Base-by-base conservation (phyloP, 2,888 invertebrate genomes). In the Sminthurinus aureus region DNA sequence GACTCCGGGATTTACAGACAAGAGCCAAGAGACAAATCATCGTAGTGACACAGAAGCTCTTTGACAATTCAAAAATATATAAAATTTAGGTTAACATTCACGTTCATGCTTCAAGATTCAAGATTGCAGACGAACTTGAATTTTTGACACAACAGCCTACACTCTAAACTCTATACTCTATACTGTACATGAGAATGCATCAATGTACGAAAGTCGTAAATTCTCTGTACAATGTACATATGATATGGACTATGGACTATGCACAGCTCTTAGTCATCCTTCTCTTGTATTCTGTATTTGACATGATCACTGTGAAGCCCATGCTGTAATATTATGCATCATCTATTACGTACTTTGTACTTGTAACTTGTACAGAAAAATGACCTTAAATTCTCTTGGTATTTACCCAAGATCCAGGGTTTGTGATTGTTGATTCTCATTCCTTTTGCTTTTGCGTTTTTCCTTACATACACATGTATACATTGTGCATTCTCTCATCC, bases 361-460 rank as follows among this genome's bases (percentile, higher is more conserved):
- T 38, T 38, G 38, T 38, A 38, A 1, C 6, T 38, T 38, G 38
- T 38, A 38, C 38, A 38, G 3, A 38, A 38, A 58, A 58, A 58
- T 58, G 58, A 58, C 58, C 58, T 58, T 15, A 58, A 58, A 58
- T 20, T 26, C 24, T 73, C 24, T 73, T 18, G 8, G 24, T 73
- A 73, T 73, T 38, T 24, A 24, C 73, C 24, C 73, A 73, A 18
- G 74, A 24, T 26, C 24, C 73, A 73, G 71, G 74, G 26, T 18
- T 26, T 26, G 38, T 51, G 18, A 20, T 50, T 50, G 51, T 73
- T 38, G 75, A 75, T 75, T 75, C 4, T 38, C 51, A 15, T 75
- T 50, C 20, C 51, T 50, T 38, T 8, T 24, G 24, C 24, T 3
- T 24, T 75, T n/a, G n/a, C n/a, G n/a, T n/a, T n/a, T n/a, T n/a